Evolutionary conservation across 2,113 vertebrate species (phyloP).

Genomic region (Sceloporus undulatus): DNA sequence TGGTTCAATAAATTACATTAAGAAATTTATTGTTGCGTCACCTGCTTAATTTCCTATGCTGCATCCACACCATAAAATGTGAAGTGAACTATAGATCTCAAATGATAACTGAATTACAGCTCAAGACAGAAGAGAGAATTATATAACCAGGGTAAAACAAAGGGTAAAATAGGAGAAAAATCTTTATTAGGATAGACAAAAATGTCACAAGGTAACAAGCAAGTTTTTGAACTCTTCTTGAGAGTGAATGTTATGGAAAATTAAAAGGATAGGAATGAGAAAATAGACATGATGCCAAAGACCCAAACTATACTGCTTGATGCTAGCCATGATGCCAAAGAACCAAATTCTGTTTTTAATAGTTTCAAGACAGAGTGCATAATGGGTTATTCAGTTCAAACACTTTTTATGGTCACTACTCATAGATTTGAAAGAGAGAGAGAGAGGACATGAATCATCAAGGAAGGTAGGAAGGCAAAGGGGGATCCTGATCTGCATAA

Average conservation of each 20-base stretch:
- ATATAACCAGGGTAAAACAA: constrained; percentile 24
- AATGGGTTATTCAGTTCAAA: too few species aligned
- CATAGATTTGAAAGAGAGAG: neutral
- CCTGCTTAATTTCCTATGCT: constrained; percentile 47
- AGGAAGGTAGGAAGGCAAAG: too few species aligned
- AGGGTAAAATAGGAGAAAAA: neutral
- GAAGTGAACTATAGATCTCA: constrained; percentile 32
- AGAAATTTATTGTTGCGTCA: constrained; percentile 48
- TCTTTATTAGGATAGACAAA: neutral
- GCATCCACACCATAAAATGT: constrained; percentile 44
- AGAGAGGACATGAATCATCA: too few species aligned
- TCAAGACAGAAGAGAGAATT: neutral
- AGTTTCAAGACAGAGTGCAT: neutral
- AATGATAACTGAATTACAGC: neutral
- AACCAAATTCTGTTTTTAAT: neutral
- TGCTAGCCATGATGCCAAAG: neutral
- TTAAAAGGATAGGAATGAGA: neutral
- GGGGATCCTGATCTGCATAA: too few species aligned
- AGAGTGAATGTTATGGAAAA: neutral
- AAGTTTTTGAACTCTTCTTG: neutral
- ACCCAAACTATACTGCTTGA: neutral
- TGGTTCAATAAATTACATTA: constrained; percentile 60
- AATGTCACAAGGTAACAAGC: neutral
- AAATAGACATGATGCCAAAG: neutral
- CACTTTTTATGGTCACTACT: too few species aligned